phyloP scores from a whole-genome alignment of 2,113 vertebrate species.

The Nestor notabilis region DNA sequence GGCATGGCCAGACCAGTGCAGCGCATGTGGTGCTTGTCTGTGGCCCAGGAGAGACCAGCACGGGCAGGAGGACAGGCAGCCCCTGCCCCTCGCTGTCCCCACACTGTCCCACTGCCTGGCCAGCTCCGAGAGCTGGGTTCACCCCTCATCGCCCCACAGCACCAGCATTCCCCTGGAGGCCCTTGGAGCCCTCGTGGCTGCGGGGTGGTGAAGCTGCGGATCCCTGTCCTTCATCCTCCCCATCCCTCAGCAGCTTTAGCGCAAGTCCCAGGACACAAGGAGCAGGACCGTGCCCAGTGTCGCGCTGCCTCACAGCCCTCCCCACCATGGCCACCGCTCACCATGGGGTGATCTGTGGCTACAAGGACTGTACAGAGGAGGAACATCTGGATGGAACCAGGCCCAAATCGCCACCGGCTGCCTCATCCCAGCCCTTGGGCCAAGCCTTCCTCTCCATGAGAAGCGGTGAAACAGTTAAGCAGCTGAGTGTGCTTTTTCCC shows the following conservation, averaged over 20 bases:
- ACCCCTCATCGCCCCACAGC: fast-evolving
- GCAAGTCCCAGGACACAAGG: fast-evolving
- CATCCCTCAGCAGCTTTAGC: fast-evolving
- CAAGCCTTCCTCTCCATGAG: not conserved
- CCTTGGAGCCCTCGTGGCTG: fast-evolving
- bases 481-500: fast-evolving
- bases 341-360: fast-evolving
- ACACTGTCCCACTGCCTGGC: not conserved
- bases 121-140: fast-evolving
- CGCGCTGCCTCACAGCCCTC: too few species aligned
- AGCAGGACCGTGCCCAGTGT: not conserved
- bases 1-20: fast-evolving
- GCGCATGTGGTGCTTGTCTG: not conserved
- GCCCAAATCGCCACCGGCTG: fast-evolving
- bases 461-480: not conserved
- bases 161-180: fast-evolving
- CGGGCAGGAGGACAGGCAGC: not conserved
- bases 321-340: fast-evolving
- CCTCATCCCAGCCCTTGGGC: fast-evolving
- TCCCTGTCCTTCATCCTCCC: not conserved
- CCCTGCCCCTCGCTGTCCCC: not conserved
- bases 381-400: too few species aligned
- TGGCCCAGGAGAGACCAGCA: fast-evolving
- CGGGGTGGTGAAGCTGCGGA: fast-evolving
- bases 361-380: fast-evolving